Conservation (phyloP, 2,888 invertebrate genomes). For the Caenorhabditis angaria region DNA sequence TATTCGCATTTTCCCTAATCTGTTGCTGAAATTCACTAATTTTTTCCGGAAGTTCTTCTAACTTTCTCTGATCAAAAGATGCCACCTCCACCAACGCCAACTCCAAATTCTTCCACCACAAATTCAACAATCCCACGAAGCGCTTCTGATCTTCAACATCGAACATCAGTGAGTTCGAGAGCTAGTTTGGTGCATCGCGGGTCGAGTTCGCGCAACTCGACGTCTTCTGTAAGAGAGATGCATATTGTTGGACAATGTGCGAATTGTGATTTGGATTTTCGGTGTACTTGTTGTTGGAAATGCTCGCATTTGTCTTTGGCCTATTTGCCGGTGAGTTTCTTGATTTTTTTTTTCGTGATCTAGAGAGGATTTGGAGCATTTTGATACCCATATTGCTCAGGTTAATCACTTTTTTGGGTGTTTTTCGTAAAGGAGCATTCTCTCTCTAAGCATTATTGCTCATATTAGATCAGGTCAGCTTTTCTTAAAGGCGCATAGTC, state of each 20-base stretch:
- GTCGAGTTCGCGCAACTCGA: constrained; percentile 34
- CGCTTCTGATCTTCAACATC: constrained; percentile 38
- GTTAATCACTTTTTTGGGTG: too few species aligned
- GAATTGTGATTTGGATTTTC: constrained; percentile 53
- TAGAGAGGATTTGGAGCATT: too few species aligned
- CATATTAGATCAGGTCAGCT: too few species aligned
- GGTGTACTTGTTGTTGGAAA: constrained; percentile 56
- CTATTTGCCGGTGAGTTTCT: constrained; percentile 59
- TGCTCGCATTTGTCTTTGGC: constrained; percentile 55
- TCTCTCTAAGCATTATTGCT: too few species aligned
- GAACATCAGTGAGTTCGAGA: constrained; percentile 27
- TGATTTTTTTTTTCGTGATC: too few species aligned
- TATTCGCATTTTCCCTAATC: too few species aligned
- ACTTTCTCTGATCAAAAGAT: too few species aligned
- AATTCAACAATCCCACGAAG: constrained; percentile 37
- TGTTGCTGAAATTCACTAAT: too few species aligned
- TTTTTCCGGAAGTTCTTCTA: too few species aligned
- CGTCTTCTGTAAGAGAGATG: constrained; percentile 44
- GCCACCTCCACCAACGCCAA: background rate
- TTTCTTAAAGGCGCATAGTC: too few species aligned
- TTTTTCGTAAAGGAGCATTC: too few species aligned
- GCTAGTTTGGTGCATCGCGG: constrained; percentile 39
- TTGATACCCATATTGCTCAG: too few species aligned
- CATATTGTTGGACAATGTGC: constrained; percentile 57
- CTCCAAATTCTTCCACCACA: background rate